These are phyloP conservation scores for Sebastolobus alascanus DNA, from an alignment of 2,797 vertebrate genomes.

Conservation along the genomic window DNA sequence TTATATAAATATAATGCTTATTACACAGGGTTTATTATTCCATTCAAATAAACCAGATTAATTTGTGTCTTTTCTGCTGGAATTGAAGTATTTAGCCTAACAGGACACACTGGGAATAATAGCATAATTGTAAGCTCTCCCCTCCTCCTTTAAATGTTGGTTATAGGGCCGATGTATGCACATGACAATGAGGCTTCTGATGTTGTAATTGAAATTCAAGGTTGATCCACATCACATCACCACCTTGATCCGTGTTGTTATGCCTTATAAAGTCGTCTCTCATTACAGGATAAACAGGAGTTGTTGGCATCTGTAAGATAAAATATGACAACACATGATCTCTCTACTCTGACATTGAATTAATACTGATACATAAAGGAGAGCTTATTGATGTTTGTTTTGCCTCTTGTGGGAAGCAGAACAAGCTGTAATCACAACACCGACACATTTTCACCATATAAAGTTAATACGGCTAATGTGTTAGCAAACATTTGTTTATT, in stretches of 20 bases:
- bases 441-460: not conserved
- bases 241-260: constrained; percentile 30
- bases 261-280: not conserved
- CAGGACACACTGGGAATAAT: constrained; percentile 70
- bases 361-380: constrained; percentile 7
- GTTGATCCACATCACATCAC: constrained; percentile 34
- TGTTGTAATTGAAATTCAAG: constrained; percentile 35
- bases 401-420: not conserved
- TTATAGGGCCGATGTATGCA: constrained; percentile 28
- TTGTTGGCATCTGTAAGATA: constrained; percentile 5
- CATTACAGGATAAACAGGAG: constrained; percentile 30
- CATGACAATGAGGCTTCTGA: constrained; percentile 37
- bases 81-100: constrained; percentile 76
- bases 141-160: constrained; percentile 42
- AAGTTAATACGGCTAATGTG: not conserved
- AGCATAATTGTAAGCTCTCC: constrained; percentile 62
- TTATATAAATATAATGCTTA: constrained; percentile 62
- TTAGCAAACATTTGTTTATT: constrained; percentile 10
- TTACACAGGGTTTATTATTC: constrained; percentile 71
- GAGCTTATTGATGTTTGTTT: constrained; percentile 4
- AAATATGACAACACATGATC: constrained; percentile 9
- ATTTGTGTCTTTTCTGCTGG: constrained; percentile 68
- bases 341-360: constrained; percentile 17
- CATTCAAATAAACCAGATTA: constrained; percentile 74
- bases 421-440: not conserved